Conservation (phyloP, 2,113 vertebrate genomes). For the Tursiops truncatus region DNA sequence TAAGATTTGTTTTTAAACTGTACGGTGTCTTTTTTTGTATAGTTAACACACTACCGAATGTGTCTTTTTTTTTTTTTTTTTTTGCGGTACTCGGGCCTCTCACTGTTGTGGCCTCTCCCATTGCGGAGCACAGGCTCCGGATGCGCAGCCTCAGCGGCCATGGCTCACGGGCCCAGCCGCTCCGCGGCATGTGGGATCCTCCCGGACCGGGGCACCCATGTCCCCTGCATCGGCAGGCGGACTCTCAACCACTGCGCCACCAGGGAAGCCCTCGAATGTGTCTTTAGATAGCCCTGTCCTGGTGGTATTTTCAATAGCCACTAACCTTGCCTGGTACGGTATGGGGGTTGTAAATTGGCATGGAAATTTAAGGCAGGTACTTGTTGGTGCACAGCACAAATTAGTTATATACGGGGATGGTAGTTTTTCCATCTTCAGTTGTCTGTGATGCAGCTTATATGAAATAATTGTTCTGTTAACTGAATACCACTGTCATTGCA, state of each 20-base stretch:
- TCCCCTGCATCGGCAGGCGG: no score
- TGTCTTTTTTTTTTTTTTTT: conserved; percentile 83
- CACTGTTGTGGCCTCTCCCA: no score
- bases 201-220: no score
- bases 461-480: conserved; percentile 93
- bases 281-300: conserved; percentile 92
- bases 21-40: conserved; percentile 97
- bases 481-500: conserved; percentile 98
- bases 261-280: conserved; percentile 84
- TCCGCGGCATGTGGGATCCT: no score
- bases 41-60: conserved; percentile 96
- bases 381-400: conserved; percentile 94
- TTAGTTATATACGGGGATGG: conserved; percentile 90
- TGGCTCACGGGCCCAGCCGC: no score
- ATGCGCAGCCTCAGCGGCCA: no score
- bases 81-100: no score
- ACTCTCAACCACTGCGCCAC: no score
- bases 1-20: conserved; percentile 95
- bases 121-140: no score
- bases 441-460: conserved; percentile 89
- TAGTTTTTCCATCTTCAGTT: conserved; percentile 93
- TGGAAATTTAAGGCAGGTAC: conserved; percentile 89
- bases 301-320: conserved; percentile 93
- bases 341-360: conserved; percentile 90
- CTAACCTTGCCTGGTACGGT: conserved; percentile 89